Conservation (phyloP, 92 coral and sea anemone genomes). For the Parazoanthus atlanticus region DNA sequence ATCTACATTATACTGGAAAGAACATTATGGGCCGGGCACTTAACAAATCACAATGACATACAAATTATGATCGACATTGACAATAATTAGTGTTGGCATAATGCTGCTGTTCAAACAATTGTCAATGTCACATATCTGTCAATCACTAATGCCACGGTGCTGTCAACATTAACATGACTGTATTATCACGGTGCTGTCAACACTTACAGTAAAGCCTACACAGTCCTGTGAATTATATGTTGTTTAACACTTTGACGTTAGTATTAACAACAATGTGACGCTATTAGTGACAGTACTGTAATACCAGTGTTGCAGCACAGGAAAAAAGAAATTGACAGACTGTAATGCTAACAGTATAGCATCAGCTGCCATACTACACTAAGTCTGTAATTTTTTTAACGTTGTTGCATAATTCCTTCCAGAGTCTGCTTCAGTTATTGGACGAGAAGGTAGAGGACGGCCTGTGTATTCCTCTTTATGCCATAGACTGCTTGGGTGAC, state of each 20-base stretch:
- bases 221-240: too few species aligned
- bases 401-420: background rate
- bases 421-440: slow-evolving; percentile 77
- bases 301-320: background rate
- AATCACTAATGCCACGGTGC: background rate
- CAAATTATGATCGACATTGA: too few species aligned
- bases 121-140: background rate
- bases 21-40: too few species aligned
- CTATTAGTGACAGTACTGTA: background rate
- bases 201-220: too few species aligned
- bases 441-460: slow-evolving; percentile 62
- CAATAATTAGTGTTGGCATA: too few species aligned
- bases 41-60: too few species aligned
- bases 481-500: slow-evolving; percentile 78
- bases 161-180: background rate
- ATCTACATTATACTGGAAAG: too few species aligned
- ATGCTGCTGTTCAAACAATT: background rate
- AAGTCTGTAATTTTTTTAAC: background rate
- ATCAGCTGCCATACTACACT: too few species aligned
- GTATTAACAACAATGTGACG: background rate
- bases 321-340: background rate
- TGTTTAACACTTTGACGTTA: too few species aligned
- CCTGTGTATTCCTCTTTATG: slow-evolving; percentile 61
- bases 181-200: too few species aligned
- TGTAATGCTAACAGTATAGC: too few species aligned